These are phyloP conservation scores for Tachuris rubrigastra DNA, from an alignment of 2,113 vertebrate genomes.

Conservation along the genomic window DNA sequence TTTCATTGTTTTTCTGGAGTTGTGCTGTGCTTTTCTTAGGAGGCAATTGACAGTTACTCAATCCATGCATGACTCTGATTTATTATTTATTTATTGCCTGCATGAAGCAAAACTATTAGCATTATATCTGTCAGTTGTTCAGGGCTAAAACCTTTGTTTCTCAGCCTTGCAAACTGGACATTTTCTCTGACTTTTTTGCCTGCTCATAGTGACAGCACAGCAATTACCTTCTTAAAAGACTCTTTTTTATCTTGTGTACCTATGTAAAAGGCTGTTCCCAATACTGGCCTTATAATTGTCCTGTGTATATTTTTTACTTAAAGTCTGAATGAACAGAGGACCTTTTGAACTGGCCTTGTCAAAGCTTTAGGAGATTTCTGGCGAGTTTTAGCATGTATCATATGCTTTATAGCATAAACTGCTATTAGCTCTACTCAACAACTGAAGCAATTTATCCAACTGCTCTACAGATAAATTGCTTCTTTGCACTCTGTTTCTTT, in stretches of 20 bases:
- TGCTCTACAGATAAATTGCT: neutral
- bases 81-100: neutral
- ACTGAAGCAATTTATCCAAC: constrained; percentile 14
- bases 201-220: neutral
- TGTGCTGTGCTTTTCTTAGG: neutral
- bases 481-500: neutral
- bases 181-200: neutral
- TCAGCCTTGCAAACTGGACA: neutral
- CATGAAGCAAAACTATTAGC: neutral
- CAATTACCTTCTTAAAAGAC: neutral
- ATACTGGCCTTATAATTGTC: neutral
- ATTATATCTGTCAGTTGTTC: neutral
- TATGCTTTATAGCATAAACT: neutral
- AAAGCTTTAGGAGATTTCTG: neutral
- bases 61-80: neutral
- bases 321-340: neutral
- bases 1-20: neutral
- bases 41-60: neutral
- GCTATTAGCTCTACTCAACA: constrained; percentile 2
- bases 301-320: neutral
- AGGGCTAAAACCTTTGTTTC: neutral
- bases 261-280: neutral
- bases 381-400: neutral
- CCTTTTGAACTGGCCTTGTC: neutral
- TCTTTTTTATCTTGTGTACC: neutral